A percentile compares a stretch with the other conserved stretches of the same genome.
These are phyloP conservation scores for Murina feae DNA, from an alignment of 2,113 vertebrate genomes.

Conservation along the genomic window DNA sequence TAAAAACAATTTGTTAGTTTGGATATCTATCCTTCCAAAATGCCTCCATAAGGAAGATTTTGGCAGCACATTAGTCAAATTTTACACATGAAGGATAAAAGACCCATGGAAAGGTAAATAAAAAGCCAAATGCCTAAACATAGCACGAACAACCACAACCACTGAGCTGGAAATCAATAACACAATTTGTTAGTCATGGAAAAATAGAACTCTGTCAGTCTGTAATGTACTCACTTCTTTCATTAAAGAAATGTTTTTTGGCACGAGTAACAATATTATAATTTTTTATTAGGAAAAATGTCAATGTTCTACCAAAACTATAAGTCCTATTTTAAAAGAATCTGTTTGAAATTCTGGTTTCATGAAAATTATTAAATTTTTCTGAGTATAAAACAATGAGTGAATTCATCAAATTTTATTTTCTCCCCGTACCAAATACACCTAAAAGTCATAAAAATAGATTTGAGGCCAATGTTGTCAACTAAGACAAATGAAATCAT, in stretches of 20 bases:
- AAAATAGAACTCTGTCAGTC: not conserved
- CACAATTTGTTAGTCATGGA: slow-evolving; percentile 12
- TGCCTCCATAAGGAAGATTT: not conserved
- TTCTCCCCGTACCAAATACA: not conserved
- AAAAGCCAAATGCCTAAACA: not conserved
- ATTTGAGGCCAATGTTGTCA: not conserved
- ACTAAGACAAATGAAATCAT: not conserved
- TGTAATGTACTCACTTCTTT: not conserved
- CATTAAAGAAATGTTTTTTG: slow-evolving; percentile 27
- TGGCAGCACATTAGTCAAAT: not conserved
- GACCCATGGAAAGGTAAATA: not conserved
- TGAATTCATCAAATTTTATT: slow-evolving; percentile 22
- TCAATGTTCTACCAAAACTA: not conserved
- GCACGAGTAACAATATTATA: slow-evolving; percentile 3
- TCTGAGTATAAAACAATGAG: slow-evolving; percentile 3
- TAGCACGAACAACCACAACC: not conserved
- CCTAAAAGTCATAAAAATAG: slow-evolving; percentile 17
- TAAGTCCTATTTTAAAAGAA: not conserved
- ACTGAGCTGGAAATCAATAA: not conserved
- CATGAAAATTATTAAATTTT: not conserved
- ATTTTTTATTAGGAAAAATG: slow-evolving; percentile 25
- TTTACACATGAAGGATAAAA: not conserved
- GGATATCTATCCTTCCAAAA: not conserved
- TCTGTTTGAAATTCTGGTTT: slow-evolving; percentile 28
- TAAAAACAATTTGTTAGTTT: not conserved